Evolutionary conservation across 30 jellyfish, hydroid and myxozoan species (phyloP), one percentile per base, ranked within the genome.

Genomic region (Hydractinia symbiolongicarpus): DNA sequence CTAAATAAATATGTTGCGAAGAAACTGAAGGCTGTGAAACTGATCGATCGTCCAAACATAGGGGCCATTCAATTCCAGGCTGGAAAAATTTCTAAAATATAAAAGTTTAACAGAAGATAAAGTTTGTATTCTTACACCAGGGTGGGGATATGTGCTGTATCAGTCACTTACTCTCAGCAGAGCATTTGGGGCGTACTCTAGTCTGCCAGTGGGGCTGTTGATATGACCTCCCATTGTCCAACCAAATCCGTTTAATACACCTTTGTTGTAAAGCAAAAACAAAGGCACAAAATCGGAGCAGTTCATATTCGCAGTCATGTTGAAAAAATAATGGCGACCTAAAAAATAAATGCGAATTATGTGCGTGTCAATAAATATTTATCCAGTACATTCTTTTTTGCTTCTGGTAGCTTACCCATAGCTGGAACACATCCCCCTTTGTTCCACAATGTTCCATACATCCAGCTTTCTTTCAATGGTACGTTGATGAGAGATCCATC

Each of bases 321-420:
- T 79, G 54, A 87, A 87, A 96, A 96, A 92, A 81, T 92, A 92
- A 84, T 92, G 98, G n/a, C 79, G 86, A 14, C 98, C 98, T 92
- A 50, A 6, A 66, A 13, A 8, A 13, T 64, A 0, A 64, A 7
- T 44, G 7, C 19, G 9, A 44, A 64, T n/a, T 0, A 6, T 64
- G 9, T n/a, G 19, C 74, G 15, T 7, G 4, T 64, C 74, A 7
- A 64, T 0, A 5, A 7, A 64, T 13, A 64, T 13, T 7, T 30
- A 2, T 30, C 44, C 2, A 30, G 44, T 30, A 30, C 44, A 30
- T 30, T n/a, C 44, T 2, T 30, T 30, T 30, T 30, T 30, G 44
- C 44, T 0, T 64, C 40, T 7, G 74, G 16, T 64, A 7, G 8
- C 61, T 61, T 79, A 79, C 95, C 95, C 95, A 79, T 86, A 16